Conservation (phyloP, 2,113 vertebrate genomes). For the Nansenia antarctica region DNA sequence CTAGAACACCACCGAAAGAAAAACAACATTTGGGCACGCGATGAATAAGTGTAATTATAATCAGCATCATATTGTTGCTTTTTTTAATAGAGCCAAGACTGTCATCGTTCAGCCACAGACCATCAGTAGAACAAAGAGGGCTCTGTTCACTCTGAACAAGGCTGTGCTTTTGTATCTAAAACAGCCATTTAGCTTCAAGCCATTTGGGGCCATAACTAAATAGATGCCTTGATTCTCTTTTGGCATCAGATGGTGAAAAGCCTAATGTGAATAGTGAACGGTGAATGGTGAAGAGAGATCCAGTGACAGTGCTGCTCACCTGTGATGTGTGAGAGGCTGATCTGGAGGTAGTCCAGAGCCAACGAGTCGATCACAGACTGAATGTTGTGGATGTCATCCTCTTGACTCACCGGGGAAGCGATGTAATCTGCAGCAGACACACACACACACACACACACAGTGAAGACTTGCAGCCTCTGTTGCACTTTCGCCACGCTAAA, state of each 20-base stretch:
- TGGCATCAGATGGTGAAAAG: background rate
- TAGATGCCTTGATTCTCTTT: background rate
- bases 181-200: background rate
- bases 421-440: constrained; percentile 80
- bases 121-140: background rate
- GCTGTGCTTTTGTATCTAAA: constrained; percentile 7
- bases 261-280: background rate
- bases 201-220: background rate
- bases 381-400: constrained; percentile 90
- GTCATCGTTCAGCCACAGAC: background rate
- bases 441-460: constrained; percentile 3
- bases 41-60: background rate
- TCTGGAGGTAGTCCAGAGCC: constrained; percentile 95
- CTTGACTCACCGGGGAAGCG: constrained; percentile 77
- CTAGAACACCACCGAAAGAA: constrained; percentile 63
- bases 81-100: background rate
- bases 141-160: constrained; percentile 3
- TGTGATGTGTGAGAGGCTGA: constrained; percentile 96
- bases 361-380: constrained; percentile 95
- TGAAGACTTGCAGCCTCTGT: background rate
- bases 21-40: background rate
- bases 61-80: background rate
- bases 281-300: background rate
- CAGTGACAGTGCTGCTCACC: constrained; percentile 69
- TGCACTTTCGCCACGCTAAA: background rate